Evolutionary conservation across 2,113 vertebrate genomes (phyloP).

Genomic region (Ageneiosus marmoratus): DNA sequence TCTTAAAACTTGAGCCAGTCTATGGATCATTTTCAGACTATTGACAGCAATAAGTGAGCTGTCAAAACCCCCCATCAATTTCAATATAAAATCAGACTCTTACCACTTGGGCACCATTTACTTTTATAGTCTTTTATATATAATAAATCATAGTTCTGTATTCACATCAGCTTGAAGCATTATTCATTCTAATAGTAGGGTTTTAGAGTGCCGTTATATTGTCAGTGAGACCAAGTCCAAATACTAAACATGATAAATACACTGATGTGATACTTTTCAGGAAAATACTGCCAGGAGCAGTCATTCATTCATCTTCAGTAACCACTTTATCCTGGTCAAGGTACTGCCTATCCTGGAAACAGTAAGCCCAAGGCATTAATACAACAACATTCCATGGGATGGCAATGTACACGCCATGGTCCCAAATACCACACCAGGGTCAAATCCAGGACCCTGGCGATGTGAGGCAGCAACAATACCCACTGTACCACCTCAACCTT

Average conservation of each 20-base stretch:
- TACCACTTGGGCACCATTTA: not conserved
- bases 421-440: not conserved
- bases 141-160: not conserved
- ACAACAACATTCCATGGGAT: not conserved
- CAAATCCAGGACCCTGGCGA: too few species aligned
- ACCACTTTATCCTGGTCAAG: not conserved
- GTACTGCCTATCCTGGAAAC: too few species aligned
- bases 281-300: not conserved
- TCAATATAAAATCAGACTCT: conserved; percentile 3
- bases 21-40: conserved; percentile 44
- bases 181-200: not conserved
- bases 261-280: not conserved
- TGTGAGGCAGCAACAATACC: not conserved
- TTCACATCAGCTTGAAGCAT: conserved; percentile 3
- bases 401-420: not conserved
- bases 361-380: not conserved
- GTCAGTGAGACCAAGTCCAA: not conserved
- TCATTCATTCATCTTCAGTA: not conserved
- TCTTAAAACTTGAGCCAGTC: conserved; percentile 18
- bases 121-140: not conserved
- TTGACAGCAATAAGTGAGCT: conserved; percentile 35
- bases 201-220: not conserved
- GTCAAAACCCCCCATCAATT: conserved; percentile 23
- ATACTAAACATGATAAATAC: not conserved
- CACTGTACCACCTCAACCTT: not conserved